Percentiles rank a stretch among this genome's conserved stretches.
Evolutionary conservation across 2,113 vertebrate species (phyloP).

Genomic region (Laticauda laticaudata): DNA sequence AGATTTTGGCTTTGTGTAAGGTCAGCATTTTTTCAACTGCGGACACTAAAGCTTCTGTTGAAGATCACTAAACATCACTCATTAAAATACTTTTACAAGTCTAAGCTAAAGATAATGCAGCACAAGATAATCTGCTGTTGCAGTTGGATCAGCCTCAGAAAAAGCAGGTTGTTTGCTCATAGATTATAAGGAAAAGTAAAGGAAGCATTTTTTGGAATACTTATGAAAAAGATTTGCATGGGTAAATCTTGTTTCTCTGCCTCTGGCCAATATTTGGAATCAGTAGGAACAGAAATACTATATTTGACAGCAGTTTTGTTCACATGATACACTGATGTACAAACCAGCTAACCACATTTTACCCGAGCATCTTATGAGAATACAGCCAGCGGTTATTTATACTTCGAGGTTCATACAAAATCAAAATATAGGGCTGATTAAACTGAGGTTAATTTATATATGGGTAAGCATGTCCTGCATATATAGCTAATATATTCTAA

Average conservation of each 20-base stretch:
- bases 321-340: neutral
- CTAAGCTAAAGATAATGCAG: slow-evolving; percentile 63
- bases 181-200: slow-evolving; percentile 42
- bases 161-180: neutral
- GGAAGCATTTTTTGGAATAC: slow-evolving; percentile 4
- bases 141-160: neutral
- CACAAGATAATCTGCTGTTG: slow-evolving; percentile 26
- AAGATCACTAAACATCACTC: slow-evolving; percentile 55
- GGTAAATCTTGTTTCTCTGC: neutral
- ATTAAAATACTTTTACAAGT: slow-evolving; percentile 62
- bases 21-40: slow-evolving; percentile 51
- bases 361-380: neutral
- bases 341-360: neutral
- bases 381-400: neutral
- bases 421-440: neutral
- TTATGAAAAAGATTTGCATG: fast-evolving
- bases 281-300: fast-evolving
- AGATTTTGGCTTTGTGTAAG: slow-evolving; percentile 33
- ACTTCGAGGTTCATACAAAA: neutral
- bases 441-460: neutral
- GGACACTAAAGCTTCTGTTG: slow-evolving; percentile 40
- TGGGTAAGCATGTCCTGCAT: neutral
- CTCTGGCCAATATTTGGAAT: neutral
- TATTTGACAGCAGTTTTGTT: neutral
- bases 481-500: neutral